Conservation (phyloP, 2,888 invertebrate genomes). For the Trichacis sp. region DNA sequence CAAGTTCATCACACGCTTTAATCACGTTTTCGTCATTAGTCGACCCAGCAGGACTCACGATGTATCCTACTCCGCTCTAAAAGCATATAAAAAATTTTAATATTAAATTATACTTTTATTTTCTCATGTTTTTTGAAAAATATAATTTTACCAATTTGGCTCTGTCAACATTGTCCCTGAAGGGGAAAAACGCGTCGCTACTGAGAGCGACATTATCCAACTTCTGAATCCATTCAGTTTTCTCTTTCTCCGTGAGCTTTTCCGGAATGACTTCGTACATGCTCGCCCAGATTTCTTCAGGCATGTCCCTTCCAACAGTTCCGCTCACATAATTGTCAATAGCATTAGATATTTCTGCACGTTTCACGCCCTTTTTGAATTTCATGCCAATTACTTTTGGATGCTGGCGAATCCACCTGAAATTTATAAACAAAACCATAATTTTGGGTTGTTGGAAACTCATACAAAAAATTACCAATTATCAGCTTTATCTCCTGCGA, state of each 20-base stretch:
- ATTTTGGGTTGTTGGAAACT: too few species aligned
- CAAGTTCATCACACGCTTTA: conserved; percentile 91
- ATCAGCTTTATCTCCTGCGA: conserved; percentile 97
- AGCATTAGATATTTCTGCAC: conserved; percentile 94
- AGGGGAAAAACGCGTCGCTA: conserved; percentile 99
- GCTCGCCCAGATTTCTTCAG: conserved; percentile 78
- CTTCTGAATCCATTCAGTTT: conserved; percentile 77
- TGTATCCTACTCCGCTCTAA: conserved; percentile 94
- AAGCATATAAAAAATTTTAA: too few species aligned
- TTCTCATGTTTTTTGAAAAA: not conserved
- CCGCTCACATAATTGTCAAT: conserved; percentile 95
- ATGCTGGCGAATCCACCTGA: conserved; percentile 95
- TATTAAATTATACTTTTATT: too few species aligned
- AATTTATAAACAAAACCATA: too few species aligned
- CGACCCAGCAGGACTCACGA: conserved; percentile 94
- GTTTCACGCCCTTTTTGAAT: conserved; percentile 86
- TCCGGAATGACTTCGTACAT: conserved; percentile 82
- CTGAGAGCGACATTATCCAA: conserved; percentile 82
- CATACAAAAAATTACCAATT: conserved; percentile 84
- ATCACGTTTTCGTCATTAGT: conserved; percentile 92
- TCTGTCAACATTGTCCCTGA: conserved; percentile 96
- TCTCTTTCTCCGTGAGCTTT: conserved; percentile 77
- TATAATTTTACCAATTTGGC: conserved; percentile 79
- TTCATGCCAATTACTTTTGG: conserved; percentile 85
- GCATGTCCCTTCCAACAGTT: conserved; percentile 92